A percentile compares a stretch with the other conserved stretches of the same genome.
Conservation (phyloP, 2,888 invertebrate species). For the Drosophila infuscata region DNA sequence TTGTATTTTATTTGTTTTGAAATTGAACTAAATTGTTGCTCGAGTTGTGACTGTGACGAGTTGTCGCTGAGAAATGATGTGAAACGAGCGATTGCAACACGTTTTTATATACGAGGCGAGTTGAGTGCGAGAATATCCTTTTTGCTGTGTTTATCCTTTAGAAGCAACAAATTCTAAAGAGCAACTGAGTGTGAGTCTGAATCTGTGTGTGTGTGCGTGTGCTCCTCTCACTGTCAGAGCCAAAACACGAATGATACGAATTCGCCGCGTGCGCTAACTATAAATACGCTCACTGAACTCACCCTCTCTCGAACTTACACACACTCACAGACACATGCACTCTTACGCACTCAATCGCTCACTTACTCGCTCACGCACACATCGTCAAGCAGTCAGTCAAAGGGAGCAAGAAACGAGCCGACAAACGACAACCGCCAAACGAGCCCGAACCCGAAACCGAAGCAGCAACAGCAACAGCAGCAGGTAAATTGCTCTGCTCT, state of each 20-base stretch:
- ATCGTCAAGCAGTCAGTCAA: conserved; percentile 33
- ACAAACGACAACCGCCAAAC: conserved; percentile 15
- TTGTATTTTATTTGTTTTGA: conserved; percentile 20
- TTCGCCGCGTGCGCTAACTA: conserved; percentile 81
- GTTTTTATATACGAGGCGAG: conserved; percentile 68
- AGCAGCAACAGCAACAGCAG: conserved; percentile 24
- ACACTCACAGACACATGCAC: conserved; percentile 31
- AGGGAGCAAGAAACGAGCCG: conserved; percentile 46
- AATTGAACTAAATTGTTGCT: conserved; percentile 34
- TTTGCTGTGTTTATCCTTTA: conserved; percentile 64
- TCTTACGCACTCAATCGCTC: conserved; percentile 54
- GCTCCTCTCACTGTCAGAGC: conserved; percentile 82
- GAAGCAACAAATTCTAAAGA: conserved; percentile 68
- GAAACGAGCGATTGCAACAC: conserved; percentile 61
- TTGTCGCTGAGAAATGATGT: conserved; percentile 70
- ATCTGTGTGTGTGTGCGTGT: conserved; percentile 30
- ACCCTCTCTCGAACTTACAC: conserved; percentile 47
- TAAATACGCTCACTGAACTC: conserved; percentile 77
- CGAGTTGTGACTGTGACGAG: conserved; percentile 69
- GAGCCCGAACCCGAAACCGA: conserved; percentile 25
- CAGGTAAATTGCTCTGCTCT: conserved; percentile 51
- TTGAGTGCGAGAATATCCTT: conserved; percentile 60
- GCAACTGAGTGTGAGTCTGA: conserved; percentile 31
- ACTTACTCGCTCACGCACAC: conserved; percentile 37
- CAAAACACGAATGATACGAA: conserved; percentile 85